These are phyloP conservation scores for Lamprologus tigripictilis DNA, from an alignment of 2,113 vertebrate species.

Conservation along the genomic window DNA sequence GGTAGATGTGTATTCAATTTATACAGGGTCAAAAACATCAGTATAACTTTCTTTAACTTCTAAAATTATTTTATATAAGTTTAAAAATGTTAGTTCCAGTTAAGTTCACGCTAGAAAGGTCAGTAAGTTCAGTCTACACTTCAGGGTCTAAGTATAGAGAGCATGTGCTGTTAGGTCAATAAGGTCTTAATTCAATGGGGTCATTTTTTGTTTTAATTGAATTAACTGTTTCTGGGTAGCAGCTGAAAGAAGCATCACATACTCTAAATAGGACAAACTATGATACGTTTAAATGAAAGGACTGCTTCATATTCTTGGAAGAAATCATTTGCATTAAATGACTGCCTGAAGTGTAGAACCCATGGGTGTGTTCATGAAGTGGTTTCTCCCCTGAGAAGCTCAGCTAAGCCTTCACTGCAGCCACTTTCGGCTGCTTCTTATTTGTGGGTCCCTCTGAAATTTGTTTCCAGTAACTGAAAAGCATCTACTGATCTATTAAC, in stretches of 20 bases:
- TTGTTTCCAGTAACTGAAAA: not conserved
- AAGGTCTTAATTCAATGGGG: not conserved
- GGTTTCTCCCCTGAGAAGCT: not conserved
- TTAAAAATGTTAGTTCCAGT: not conserved
- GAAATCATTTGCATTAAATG: not conserved
- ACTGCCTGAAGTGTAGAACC: not conserved
- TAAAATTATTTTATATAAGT: not conserved
- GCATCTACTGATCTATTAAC: not conserved
- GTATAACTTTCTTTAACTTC: not conserved
- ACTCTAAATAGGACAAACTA: not conserved
- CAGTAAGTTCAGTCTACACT: not conserved
- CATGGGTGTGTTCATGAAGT: not conserved
- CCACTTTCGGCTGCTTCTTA: not conserved
- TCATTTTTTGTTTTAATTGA: not conserved
- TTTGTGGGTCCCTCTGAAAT: not conserved
- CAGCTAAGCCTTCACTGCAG: not conserved
- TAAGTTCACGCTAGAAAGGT: not conserved
- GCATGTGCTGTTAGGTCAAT: not conserved
- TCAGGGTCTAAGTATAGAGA: not conserved
- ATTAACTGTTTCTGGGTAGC: not conserved
- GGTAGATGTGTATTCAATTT: not conserved
- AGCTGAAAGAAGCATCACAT: not conserved
- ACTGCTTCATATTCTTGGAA: not conserved
- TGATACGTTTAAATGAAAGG: fast-evolving
- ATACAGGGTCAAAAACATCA: not conserved